Base-by-base conservation (phyloP, 2,797 vertebrate species). In the Rhinogobio ventralis region DNA sequence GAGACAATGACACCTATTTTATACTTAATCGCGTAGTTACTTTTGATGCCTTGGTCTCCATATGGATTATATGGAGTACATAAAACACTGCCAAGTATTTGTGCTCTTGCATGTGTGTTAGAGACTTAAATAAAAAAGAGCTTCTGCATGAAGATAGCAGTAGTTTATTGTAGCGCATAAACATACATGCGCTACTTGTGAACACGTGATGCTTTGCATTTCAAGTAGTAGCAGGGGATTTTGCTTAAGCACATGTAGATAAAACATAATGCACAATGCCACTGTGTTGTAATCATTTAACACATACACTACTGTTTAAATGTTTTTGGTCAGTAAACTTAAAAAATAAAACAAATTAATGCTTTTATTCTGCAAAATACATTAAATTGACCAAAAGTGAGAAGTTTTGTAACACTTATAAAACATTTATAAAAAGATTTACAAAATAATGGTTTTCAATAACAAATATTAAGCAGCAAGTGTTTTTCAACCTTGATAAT, bases 1-100 rank as follows among this genome's bases (percentile, higher is more conserved):
- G 13, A 51, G 20, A 74, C 42, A 82, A 10, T 73, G 28, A 82
- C 51, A 69, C 20, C 8, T 46, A 72, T 60, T 82, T 60, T 60
- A 33, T 42, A 46, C 25, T 62, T 62, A 57, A 49, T 46, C 25
- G 69, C 33, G 0, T 7, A 53, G 53, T 51, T 60, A 9, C 14
- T 39, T 60, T 57, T 71, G 39, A 15, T 42, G 53, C 33, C 53
- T 77, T 57, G 46, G 2, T 68, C 19, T 39, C 30, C 28, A 51
- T 42, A 33, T 53, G 46, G 13, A 53, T 81, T 39, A 53, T 23
- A 39, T 36, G 19, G 25, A 25, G 30, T 23, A 30, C 20, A 75
- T 55, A 14, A 53, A 55, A 75, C 33, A 46, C n/a, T 23, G 8
- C 19, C 30, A 62, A 45, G 23, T 23, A 77, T 60, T 49, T 67